Conservation (phyloP, 1,140 invertebrate genomes). For the Andricus grossulariae region DNA sequence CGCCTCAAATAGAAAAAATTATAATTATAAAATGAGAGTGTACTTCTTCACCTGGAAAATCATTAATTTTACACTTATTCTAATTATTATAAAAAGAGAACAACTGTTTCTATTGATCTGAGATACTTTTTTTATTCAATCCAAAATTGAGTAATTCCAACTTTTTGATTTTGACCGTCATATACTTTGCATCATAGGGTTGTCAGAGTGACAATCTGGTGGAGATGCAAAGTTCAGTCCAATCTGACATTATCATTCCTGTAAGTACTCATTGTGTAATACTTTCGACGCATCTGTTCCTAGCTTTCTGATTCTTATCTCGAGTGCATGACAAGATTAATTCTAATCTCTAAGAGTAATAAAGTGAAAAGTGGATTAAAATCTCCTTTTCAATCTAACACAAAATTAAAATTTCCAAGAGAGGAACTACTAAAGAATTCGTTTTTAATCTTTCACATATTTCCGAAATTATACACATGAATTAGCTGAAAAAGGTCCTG, state of each 20-base stretch:
- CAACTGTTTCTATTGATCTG: no score
- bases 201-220: not conserved
- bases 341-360: not conserved
- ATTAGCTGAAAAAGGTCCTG: not conserved
- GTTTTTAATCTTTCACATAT: not conserved
- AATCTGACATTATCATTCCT: not conserved
- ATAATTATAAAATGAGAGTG: no score
- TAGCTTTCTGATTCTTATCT: not conserved
- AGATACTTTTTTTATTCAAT: no score
- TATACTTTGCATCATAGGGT: not conserved
- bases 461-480: not conserved
- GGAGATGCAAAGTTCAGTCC: not conserved
- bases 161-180: no score
- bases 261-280: not conserved
- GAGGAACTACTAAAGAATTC: not conserved
- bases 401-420: not conserved
- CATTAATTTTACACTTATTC: no score
- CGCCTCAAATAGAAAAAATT: no score
- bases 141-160: no score
- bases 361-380: not conserved
- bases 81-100: no score
- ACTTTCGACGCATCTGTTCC: constrained; percentile 18
- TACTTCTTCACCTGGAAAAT: no score
- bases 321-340: not conserved
- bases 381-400: not conserved